Evolutionary conservation across 2,113 vertebrate species (phyloP).

Genomic region (Desmodus rotundus): DNA sequence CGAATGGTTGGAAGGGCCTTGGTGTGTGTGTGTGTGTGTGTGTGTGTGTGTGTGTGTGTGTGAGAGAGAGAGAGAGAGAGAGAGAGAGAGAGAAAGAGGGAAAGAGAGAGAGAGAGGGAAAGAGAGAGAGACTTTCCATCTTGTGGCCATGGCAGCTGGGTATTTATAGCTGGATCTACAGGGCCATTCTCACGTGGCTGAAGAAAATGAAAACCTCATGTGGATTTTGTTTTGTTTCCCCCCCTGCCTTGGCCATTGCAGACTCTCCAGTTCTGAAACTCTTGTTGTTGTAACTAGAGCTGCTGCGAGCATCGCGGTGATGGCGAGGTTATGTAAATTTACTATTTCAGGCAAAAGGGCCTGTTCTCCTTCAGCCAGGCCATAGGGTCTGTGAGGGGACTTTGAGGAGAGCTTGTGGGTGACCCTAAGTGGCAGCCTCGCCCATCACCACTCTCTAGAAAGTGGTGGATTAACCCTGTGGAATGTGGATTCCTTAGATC

Average conservation of each 20-base stretch:
- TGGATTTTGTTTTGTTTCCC: conserved; percentile 64
- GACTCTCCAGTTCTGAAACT: conserved; percentile 21
- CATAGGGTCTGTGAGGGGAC: neutral
- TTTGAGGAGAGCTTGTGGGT: neutral
- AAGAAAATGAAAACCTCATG: conserved; percentile 72
- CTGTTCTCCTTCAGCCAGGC: neutral
- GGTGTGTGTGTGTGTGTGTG: neutral
- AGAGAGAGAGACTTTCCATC: conserved; percentile 7
- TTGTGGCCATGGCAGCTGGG: conserved; percentile 55
- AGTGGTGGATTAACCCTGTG: neutral
- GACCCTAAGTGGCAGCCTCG: neutral
- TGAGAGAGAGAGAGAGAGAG: neutral
- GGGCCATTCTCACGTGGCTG: conserved; percentile 63
- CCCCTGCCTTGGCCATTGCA: conserved; percentile 26
- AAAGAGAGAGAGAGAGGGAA: neutral
- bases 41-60: neutral
- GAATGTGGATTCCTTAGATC: neutral
- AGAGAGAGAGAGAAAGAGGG: neutral
- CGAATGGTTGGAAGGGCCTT: neutral
- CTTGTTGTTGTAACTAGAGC: conserved; percentile 64
- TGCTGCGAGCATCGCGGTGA: neutral
- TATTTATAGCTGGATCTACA: conserved; percentile 70
- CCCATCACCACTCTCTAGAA: neutral
- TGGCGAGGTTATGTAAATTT: conserved; percentile 56
- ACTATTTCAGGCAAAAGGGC: conserved; percentile 37